Evolutionary conservation across 2,113 vertebrate genomes (phyloP), one percentile per base, ranked within the genome.

Genomic region (Cyprichromis sp.): DNA sequence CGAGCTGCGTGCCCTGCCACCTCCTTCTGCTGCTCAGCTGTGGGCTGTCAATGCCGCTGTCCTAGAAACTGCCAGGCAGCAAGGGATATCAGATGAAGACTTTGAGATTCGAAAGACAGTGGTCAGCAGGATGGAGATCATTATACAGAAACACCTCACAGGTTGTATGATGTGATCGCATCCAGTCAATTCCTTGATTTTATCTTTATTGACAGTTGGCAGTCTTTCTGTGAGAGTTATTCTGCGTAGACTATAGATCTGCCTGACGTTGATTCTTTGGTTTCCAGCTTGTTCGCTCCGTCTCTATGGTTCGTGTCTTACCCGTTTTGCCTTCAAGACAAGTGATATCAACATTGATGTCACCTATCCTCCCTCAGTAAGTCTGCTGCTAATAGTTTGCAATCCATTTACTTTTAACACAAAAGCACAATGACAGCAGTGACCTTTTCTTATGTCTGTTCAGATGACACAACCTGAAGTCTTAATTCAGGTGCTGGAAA

Each of bases 381-480:
- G 98, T 97, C 21, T 24, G 31, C 34, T 11, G 10, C 14, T 38
- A 7, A 59, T 9, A 78, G 26, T 50, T 29, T 31, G 26, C 26
- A 50, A n/a, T 50, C 26, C 17, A 17, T 78, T 78, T 78, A 13
- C 45, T 34, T 2, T 78, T 40, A 73, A 66, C 2, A 29, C 11
- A 4, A 36, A 78, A 40, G 42, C 26, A 57, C 36, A 71, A n/a
- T 78, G 73, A 66, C 21, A 71, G 16, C 47, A 82, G 21, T 40
- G 5, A 19, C 16, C 6, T 21, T 78, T 26, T 87, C 7, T 71
- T 87, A 84, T 61, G 1, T 87, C 85, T 84, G 71, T 94, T 91
- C 93, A 99, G 99, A 98, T 99, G 98, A 99, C 96, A 85, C 98
- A 99, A 78, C 99, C 98, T 66, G 98, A 99, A 94, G 98, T 99